Evolutionary conservation across 2,113 vertebrate species (phyloP), one percentile per base, ranked within the genome.

Genomic region (Menura novaehollandiae): DNA sequence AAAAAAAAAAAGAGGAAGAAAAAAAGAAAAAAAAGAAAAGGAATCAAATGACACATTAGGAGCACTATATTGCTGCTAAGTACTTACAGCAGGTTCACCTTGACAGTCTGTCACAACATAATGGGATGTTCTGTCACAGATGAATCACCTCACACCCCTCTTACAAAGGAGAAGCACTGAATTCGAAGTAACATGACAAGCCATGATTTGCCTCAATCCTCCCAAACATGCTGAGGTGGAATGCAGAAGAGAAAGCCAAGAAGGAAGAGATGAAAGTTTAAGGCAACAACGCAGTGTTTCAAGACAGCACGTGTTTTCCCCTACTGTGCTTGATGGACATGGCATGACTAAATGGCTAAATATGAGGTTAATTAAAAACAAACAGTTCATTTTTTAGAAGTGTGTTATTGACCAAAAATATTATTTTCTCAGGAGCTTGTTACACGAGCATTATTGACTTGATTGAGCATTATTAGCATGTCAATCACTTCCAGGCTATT

Each of bases 321-420:
- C 85, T 41, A 0, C 55, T 6, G 44, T 82, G 95, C 97, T 97
- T 96, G 97, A 97, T 94, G 94, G 97, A 98, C 85, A 47, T 77
- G 94, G 97, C 98, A 97, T 97, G 98, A 98, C 98, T 98, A 97
- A 97, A 96, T 96, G 96, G 97, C 97, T 98, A 97, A 98, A 98
- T 97, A 95, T 96, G 97, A 98, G 88, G 96, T 97, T 98, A 98
- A 98, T 98, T 97, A 98, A 98, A 98, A 98, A 97, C 98, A 99
- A 99, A 99, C 98, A 98, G 97, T 96, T 97, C 97, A 23, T 94
- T 92, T 95, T 83, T 39, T 0, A 80, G 78, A 95, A 95, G 85
- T 93, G 82, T 82, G 90, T 95, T 95, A 96, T 92, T 96, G 97
- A 97, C 89, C 79, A 95, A 96, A 97, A 98, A 94, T 91, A 91